Base-by-base conservation (phyloP, 2,797 vertebrate species). In the Scolopax rusticola region DNA sequence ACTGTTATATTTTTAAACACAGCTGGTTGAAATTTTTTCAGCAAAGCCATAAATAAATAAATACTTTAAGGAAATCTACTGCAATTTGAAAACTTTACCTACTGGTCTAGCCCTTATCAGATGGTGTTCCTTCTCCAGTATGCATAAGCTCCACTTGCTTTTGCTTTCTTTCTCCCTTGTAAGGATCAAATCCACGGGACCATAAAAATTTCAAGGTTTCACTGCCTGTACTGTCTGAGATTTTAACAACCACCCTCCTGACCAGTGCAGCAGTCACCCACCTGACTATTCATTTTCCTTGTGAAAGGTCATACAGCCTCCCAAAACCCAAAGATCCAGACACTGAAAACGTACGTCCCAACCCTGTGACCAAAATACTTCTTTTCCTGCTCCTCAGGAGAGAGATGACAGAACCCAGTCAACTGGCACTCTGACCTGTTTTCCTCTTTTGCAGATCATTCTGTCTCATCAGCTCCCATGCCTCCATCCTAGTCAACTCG, bases 1-100 rank as follows among this genome's bases (percentile, higher is more conserved):
- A 94, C 89, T 92, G 75, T 67, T 87, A 32, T 24, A 70, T 87
- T 96, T 95, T 96, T 96, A 93, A 96, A 96, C 95, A 89, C 86
- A 96, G 93, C 89, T 94, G 93, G 86, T 57, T 4, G 6, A 87
- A 96, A 70, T 24, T 15, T 82, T 94, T 89, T 87, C 27, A 2
- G 86, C 60, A 76, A 90, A 89, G 81, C 75, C 64, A 91, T 87
- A 93, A 93, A 84, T 93, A 96, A 93, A 96, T 93, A 96, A 95
- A 94, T 83, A 94, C 75, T 91, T 86, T 4, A 91, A 94, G 89
- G 74, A 92, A 97, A 83, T 87, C 82, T 92, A 80, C 89, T 91
- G 81, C 0, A 0, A 97, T 89, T 59, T 74, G 71, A 91, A 90
- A 89, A 87, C 75, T 80, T 83, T 69, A 92, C 90, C 28, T 68